Percentiles rank a stretch among this genome's conserved stretches.
phyloP scores from a whole-genome alignment of 1,140 invertebrate genomes.

The Zaprionus davidi region DNA sequence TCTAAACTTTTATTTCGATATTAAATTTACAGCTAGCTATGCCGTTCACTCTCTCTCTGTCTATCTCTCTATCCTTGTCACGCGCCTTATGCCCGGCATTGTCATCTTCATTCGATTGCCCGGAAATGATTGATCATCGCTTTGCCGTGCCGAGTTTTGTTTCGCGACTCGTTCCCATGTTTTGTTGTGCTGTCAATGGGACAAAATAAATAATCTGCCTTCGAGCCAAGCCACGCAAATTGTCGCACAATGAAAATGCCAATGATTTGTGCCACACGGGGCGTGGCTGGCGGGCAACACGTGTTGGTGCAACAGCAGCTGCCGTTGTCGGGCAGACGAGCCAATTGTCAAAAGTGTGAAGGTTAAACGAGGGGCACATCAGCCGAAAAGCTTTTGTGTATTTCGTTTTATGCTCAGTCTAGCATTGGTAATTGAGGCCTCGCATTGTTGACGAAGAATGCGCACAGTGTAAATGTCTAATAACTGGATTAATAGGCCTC shows the following conservation, averaged over 20 bases:
- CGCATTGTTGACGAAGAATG: neutral
- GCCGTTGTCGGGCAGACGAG: constrained; percentile 2
- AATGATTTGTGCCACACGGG: constrained; percentile 21
- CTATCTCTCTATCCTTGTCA: neutral
- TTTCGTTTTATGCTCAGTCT: neutral
- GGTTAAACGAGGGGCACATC: constrained; percentile 49
- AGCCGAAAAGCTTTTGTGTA: constrained; percentile 14
- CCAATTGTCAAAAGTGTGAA: constrained; percentile 63
- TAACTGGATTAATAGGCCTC: constrained; percentile 1
- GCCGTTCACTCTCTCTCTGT: neutral
- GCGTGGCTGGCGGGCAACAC: constrained; percentile 19
- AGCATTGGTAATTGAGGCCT: constrained; percentile 1
- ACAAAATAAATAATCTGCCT: constrained; percentile 65
- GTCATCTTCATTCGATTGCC: constrained; percentile 71
- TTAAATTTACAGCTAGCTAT: constrained; percentile 42
- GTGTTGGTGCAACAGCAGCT: constrained; percentile 9
- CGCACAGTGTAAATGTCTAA: neutral
- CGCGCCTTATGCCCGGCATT: constrained; percentile 19
- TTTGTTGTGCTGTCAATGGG: constrained; percentile 45
- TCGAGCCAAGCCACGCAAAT: constrained; percentile 36
- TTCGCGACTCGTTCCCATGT: neutral
- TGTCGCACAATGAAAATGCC: constrained; percentile 55
- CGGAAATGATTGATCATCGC: constrained; percentile 73
- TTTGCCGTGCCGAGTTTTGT: neutral
- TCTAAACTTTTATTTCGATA: constrained; percentile 76